Base-by-base conservation (phyloP, 2,113 vertebrate species). In the Pseudolaguvia tuberculata region DNA sequence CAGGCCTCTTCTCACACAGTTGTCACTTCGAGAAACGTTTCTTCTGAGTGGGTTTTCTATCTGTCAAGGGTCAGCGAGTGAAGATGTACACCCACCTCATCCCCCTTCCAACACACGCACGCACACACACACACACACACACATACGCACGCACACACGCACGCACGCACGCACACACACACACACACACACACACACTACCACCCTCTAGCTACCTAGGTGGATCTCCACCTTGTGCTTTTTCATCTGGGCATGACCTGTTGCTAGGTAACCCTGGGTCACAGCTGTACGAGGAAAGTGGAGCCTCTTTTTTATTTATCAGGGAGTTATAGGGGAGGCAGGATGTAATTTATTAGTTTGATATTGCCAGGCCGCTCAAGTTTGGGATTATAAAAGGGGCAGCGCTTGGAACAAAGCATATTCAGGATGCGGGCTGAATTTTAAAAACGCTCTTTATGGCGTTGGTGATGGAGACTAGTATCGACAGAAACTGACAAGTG, bases 191-290 rank as follows among this genome's bases (percentile, higher is more conserved):
- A 53, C 27, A 81, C 78, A 62, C 72, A 73, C 47, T 12, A 50
- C 58, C 25, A 80, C 80, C 68, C 75, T 77, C 11, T 73, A 83
- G 88, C 87, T 87, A 88, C 76, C 82, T 88, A 89, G 88, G 88
- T 91, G 87, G 84, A 88, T 86, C 87, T 88, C 87, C 79, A 89
- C 88, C 87, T 75, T 89, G 87, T 86, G 89, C 86, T 83, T 89
- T 87, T 89, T 86, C 68, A 89, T 90, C 90, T 91, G 88, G 89
- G 90, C 89, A 92, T 90, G 90, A 92, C 90, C 90, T 92, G 90
- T 92, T 92, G 90, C 90, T 92, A 92, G 90, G 90, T 91, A 92
- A 92, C 90, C 89, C 88, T 90, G 90, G 89, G 90, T 90, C 90
- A 92, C 90, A 92, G 90, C 90, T 92, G 90, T 90, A 89, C 86